Conservation (phyloP, 2,113 vertebrate genomes). For the Lagopus muta region DNA sequence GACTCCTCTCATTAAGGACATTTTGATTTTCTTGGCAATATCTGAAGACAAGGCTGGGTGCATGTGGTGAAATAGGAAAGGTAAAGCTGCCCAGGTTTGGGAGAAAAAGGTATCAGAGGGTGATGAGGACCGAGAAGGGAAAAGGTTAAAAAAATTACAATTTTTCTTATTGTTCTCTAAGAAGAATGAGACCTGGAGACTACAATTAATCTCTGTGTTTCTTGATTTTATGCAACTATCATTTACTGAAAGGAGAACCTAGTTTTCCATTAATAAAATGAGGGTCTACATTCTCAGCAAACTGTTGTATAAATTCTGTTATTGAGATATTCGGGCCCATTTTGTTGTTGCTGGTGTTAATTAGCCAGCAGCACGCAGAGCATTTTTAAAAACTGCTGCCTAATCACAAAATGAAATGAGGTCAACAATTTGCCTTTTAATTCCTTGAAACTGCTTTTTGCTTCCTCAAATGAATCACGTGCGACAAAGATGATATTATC, state of each 20-base stretch:
- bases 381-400: not conserved
- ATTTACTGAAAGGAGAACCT: not conserved
- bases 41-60: not conserved
- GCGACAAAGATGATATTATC: not conserved
- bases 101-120: not conserved
- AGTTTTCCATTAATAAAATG: constrained; percentile 6
- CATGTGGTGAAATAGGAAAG: not conserved
- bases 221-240: not conserved
- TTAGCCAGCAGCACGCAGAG: not conserved
- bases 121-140: not conserved
- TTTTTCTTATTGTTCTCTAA: not conserved
- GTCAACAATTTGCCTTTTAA: not conserved
- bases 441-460: not conserved
- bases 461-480: not conserved
- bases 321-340: not conserved
- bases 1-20: not conserved
- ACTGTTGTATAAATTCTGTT: not conserved
- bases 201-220: not conserved
- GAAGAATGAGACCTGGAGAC: not conserved
- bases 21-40: not conserved
- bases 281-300: not conserved
- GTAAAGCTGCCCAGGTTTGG: not conserved
- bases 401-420: not conserved
- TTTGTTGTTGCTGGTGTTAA: not conserved
- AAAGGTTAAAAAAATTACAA: not conserved